Evolutionary conservation across 2,888 invertebrate species (phyloP), one percentile per base, ranked within the genome.

Genomic region (Pterostichus niger): DNA sequence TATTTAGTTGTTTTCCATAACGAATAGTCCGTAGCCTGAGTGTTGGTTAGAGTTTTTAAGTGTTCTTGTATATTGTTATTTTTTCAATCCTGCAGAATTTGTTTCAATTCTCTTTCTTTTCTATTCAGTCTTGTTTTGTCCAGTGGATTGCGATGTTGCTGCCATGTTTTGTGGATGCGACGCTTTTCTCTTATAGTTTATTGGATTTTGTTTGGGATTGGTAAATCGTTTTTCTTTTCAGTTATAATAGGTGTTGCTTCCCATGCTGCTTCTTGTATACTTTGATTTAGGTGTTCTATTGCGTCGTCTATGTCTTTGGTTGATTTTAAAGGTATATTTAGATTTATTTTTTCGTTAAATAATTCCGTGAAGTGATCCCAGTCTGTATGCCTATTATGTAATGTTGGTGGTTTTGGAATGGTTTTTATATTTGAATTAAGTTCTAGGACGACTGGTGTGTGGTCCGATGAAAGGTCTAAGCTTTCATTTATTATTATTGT

Each of bases 1-100:
- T 82, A 61, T 76, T 79, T 85, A 3, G 85, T 85, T 6, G 83
- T 84, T 73, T 85, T 86, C 85, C 86, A 86, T 24, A 86, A 76
- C 0, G 85, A 86, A 76, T 86, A 86, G 40, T 86, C 79, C 6
- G 59, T 84, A 15, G 46, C 31, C 24, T 84, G 56, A 4, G 75
- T 59, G 31, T 33, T 35, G 9, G 75, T 61, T 77, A 76, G 73
- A 35, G 81, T 84, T 2, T 35, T 73, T 56, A 80, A 56, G 35
- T 84, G 59, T 54, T 76, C 68, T 59, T 81, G 81, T 33, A 76
- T 81, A 7, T 15, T 49, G 15, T 35, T 33, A 44, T 84, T 84
- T 75, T 61, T 84, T 6, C 35, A 46, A 52, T 84, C 52, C 9
- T 56, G 17, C 13, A 82, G 49, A 2, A 82, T 52, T 13, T 84